These are phyloP conservation scores for Penaeus chinensis DNA, from an alignment of 1,140 invertebrate genomes.

Conservation along the genomic window DNA sequence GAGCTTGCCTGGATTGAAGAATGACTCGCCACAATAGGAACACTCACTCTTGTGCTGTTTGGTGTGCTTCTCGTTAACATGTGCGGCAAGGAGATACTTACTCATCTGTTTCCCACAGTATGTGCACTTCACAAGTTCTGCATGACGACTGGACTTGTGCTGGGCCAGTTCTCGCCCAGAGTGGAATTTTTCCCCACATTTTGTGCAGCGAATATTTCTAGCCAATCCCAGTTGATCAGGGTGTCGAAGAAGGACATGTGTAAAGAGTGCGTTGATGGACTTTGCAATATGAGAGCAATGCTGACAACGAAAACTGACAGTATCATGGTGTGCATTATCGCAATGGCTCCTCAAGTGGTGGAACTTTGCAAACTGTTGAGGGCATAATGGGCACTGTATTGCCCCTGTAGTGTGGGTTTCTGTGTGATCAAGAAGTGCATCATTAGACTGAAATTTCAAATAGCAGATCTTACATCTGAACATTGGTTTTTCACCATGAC, in stretches of 20 bases:
- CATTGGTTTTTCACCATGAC: slow-evolving; percentile 26
- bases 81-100: slow-evolving; percentile 38
- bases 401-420: slow-evolving; percentile 50
- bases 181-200: slow-evolving; percentile 57
- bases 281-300: slow-evolving; percentile 39
- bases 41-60: slow-evolving; percentile 38
- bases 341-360: slow-evolving; percentile 47
- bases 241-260: slow-evolving; percentile 45
- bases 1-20: slow-evolving; percentile 40
- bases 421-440: slow-evolving; percentile 44
- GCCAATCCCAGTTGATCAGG: slow-evolving; percentile 47
- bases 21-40: slow-evolving; percentile 36
- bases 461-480: slow-evolving; percentile 52
- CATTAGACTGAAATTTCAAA: slow-evolving; percentile 37
- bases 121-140: slow-evolving; percentile 33
- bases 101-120: slow-evolving; percentile 49
- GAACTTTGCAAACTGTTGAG: slow-evolving; percentile 53
- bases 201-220: slow-evolving; percentile 39
- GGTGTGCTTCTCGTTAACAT: slow-evolving; percentile 55
- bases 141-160: slow-evolving; percentile 43
- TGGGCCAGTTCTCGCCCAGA: slow-evolving; percentile 46
- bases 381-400: slow-evolving; percentile 46
- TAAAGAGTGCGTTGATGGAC: slow-evolving; percentile 51
- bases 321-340: slow-evolving; percentile 38
- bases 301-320: slow-evolving; percentile 38